Percentiles rank a stretch among this genome's conserved stretches.
These are phyloP conservation scores for Drosophila paramelanica DNA, from an alignment of 2,888 invertebrate genomes.

Conservation along the genomic window DNA sequence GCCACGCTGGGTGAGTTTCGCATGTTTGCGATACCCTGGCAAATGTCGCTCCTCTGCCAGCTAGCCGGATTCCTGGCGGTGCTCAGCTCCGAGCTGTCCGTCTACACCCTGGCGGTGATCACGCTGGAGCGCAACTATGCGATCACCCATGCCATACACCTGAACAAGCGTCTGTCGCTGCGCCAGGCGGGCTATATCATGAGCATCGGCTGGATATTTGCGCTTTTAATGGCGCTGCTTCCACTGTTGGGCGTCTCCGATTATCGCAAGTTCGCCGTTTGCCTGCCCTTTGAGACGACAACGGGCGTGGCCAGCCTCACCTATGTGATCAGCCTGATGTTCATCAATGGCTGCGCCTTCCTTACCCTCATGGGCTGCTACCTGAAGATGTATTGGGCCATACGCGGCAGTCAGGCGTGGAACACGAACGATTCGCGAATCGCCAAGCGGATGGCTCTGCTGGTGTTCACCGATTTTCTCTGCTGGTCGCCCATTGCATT, in stretches of 20 bases:
- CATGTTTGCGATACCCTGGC: constrained; percentile 98
- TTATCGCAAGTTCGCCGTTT: constrained; percentile 98
- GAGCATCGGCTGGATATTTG: constrained; percentile 96
- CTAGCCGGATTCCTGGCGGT: constrained; percentile 98
- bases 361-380: constrained; percentile 98
- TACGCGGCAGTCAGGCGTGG: constrained; percentile 98
- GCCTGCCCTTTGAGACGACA: constrained; percentile 96
- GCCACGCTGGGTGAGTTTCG: constrained; percentile 98
- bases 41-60: constrained; percentile 96
- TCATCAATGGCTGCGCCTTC: constrained; percentile 97
- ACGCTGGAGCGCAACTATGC: constrained; percentile 98
- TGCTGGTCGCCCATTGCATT: constrained; percentile 99
- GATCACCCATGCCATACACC: constrained; percentile 98
- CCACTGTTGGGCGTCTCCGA: constrained; percentile 97
- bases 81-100: constrained; percentile 96
- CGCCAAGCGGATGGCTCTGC: constrained; percentile 97
- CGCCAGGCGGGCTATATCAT: constrained; percentile 96
- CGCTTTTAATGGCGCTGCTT: constrained; percentile 93
- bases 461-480: constrained; percentile 98
- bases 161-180: constrained; percentile 96
- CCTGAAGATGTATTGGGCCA: constrained; percentile 98
- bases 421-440: constrained; percentile 98
- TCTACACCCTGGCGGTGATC: constrained; percentile 98
- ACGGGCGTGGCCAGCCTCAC: constrained; percentile 91
- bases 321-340: constrained; percentile 95